A percentile compares a stretch with the other conserved stretches of the same genome.
Conservation (phyloP, 2,797 vertebrate species). For the Scleropages formosus region DNA sequence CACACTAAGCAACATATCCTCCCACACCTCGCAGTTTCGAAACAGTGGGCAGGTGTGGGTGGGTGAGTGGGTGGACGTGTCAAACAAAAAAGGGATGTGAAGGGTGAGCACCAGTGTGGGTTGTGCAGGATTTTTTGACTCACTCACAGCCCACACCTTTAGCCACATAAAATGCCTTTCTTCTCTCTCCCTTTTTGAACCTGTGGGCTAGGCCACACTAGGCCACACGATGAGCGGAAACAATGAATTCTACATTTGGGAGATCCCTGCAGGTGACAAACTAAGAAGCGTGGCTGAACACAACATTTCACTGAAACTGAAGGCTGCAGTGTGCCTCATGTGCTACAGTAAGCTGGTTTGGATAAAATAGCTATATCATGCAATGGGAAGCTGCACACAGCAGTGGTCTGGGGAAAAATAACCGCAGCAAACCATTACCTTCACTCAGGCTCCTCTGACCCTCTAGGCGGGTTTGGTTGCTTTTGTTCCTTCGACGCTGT, state of each 20-base stretch:
- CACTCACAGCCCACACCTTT: slow-evolving; percentile 55
- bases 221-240: slow-evolving; percentile 65
- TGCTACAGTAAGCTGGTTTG: background rate
- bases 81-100: slow-evolving; percentile 48
- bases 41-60: slow-evolving; percentile 58
- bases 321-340: background rate
- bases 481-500: background rate
- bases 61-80: slow-evolving; percentile 44
- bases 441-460: background rate
- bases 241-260: slow-evolving; percentile 56
- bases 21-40: slow-evolving; percentile 57
- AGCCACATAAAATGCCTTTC: slow-evolving; percentile 61
- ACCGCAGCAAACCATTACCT: background rate
- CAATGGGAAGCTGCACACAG: no score
- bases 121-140: slow-evolving; percentile 56
- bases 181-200: slow-evolving; percentile 44
- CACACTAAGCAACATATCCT: slow-evolving; percentile 47
- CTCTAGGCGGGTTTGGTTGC: background rate
- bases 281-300: background rate
- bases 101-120: slow-evolving; percentile 52
- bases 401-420: background rate
- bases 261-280: slow-evolving; percentile 33
- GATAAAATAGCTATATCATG: background rate
- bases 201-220: slow-evolving; percentile 61
- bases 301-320: background rate